phyloP scores from a whole-genome alignment of 1,140 invertebrate species.

The Antheraea mylitta region DNA sequence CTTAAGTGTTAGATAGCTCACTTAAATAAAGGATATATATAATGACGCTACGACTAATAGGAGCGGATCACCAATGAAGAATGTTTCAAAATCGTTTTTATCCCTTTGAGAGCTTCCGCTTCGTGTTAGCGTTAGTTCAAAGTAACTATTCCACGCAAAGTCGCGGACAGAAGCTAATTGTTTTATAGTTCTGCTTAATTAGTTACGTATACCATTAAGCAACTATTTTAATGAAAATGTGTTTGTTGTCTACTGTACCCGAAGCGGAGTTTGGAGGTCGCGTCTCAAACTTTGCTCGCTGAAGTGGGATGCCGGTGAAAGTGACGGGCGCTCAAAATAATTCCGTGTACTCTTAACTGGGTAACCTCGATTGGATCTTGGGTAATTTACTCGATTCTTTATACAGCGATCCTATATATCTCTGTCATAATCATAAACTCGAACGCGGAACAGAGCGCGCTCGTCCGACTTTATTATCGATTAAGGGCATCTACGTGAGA shows the following conservation, averaged over 20 bases:
- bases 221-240: neutral
- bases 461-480: neutral
- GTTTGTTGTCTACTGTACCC: too few relatives aligned
- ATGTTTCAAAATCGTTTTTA: too few relatives aligned
- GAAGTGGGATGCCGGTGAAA: neutral
- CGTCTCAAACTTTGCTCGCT: neutral
- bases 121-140: too few relatives aligned
- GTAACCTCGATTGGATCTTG: neutral
- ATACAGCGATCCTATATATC: neutral
- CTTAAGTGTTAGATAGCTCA: too few relatives aligned
- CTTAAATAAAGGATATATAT: too few relatives aligned
- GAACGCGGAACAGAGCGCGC: neutral
- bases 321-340: neutral
- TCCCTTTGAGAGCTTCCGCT: too few relatives aligned
- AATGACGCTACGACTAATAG: too few relatives aligned
- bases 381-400: neutral
- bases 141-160: too few relatives aligned
- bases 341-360: neutral
- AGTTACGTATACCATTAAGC: neutral
- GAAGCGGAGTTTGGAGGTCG: neutral
- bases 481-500: neutral
- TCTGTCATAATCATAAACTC: neutral
- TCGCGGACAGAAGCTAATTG: too few relatives aligned
- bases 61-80: too few relatives aligned
- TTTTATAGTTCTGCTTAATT: neutral